Conservation (phyloP, 2,797 vertebrate species). For the Pagetopsis macropterus region DNA sequence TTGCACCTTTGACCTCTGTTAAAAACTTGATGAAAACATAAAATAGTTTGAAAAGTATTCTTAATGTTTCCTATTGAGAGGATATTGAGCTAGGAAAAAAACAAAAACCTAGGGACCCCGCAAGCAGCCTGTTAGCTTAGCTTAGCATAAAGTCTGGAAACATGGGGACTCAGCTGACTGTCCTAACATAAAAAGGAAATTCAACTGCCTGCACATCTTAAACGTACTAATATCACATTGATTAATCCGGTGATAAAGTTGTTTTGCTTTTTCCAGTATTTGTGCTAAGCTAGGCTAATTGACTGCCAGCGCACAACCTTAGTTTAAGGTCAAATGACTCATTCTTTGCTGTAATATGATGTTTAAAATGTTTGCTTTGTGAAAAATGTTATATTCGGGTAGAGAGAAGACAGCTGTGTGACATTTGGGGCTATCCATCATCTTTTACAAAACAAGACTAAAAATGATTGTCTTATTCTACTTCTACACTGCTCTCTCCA, state of each 20-base stretch:
- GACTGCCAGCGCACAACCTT: background rate
- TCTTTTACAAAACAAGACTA: slow-evolving; percentile 10
- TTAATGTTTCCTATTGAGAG: no score
- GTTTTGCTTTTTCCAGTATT: background rate
- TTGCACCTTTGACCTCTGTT: background rate
- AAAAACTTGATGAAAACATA: no score
- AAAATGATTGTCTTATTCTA: slow-evolving; percentile 25
- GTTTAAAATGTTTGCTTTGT: background rate
- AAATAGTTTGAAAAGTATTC: no score
- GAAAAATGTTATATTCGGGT: background rate
- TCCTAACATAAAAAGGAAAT: background rate
- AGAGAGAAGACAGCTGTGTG: background rate
- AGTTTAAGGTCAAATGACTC: background rate
- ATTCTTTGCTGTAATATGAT: background rate
- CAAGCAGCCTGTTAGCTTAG: background rate
- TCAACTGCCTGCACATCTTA: no score
- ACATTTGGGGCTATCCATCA: background rate
- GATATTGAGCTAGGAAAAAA: no score
- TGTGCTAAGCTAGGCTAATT: background rate
- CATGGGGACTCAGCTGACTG: background rate
- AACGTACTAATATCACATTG: background rate
- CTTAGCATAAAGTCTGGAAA: background rate
- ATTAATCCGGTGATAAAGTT: background rate
- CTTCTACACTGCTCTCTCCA: slow-evolving; percentile 26
- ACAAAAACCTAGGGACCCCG: no score